Evolutionary conservation across 1,140 invertebrate species (phyloP).

Genomic region (Charaxes varanes): DNA sequence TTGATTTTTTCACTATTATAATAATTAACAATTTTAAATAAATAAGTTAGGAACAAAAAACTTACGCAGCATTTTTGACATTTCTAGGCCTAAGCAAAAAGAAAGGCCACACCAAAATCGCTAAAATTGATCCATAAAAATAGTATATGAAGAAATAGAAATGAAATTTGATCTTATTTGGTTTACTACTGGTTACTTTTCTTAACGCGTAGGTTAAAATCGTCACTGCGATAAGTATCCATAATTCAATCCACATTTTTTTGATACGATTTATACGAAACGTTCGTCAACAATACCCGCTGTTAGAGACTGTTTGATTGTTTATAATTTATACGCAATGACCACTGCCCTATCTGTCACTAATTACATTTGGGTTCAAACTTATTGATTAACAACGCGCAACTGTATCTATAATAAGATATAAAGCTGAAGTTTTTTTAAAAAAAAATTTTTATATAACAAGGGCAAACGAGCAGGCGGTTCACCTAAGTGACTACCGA

Average conservation of each 20-base stretch:
- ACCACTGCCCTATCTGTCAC: conserved; percentile 6
- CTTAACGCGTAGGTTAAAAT: conserved; percentile 31
- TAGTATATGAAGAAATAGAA: conserved; percentile 39
- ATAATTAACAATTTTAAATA: too few species aligned
- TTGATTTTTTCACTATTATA: too few species aligned
- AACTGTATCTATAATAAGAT: too few species aligned
- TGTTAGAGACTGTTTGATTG: too few species aligned
- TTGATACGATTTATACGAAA: background rate
- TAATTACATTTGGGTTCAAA: too few species aligned
- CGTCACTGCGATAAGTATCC: conserved; percentile 27
- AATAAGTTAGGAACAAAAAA: too few species aligned
- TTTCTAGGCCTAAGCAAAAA: conserved; percentile 45
- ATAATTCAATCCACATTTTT: conserved; percentile 42
- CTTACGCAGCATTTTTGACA: conserved; percentile 51
- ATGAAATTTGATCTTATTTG: conserved; percentile 43
- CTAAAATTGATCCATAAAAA: conserved; percentile 25
- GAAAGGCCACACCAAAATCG: conserved; percentile 43
- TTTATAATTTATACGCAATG: too few species aligned
- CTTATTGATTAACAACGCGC: too few species aligned
- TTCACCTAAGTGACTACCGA: too few species aligned
- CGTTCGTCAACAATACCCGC: background rate
- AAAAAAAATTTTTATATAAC: background rate
- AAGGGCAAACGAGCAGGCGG: background rate
- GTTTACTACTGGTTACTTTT: conserved; percentile 35
- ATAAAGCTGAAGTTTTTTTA: background rate